These are phyloP conservation scores for Leguminivora glycinivorella DNA, from an alignment of 1,140 invertebrate species.

Conservation along the genomic window DNA sequence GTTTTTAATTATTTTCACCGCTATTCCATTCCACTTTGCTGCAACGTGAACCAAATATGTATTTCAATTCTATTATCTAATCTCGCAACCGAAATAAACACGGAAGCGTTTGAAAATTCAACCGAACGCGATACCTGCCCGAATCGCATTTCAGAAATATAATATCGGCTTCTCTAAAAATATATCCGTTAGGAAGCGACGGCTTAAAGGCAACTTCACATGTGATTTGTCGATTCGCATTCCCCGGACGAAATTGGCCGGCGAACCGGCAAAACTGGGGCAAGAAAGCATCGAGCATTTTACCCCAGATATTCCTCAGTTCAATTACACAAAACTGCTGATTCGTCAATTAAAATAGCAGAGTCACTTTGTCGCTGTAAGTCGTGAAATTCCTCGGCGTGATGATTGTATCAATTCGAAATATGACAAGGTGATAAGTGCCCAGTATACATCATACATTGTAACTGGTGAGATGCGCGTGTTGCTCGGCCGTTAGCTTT, in stretches of 20 bases:
- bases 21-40: background rate
- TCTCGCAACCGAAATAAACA: slow-evolving; percentile 3
- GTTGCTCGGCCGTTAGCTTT: background rate
- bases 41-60: background rate
- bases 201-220: slow-evolving; percentile 58
- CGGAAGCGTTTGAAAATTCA: slow-evolving; percentile 38
- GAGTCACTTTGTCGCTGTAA: slow-evolving; percentile 1
- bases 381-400: background rate
- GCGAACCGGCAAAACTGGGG: slow-evolving; percentile 69
- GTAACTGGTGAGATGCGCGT: slow-evolving; percentile 15
- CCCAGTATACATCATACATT: background rate
- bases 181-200: slow-evolving; percentile 52
- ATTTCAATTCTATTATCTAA: slow-evolving; percentile 10
- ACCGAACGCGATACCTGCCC: slow-evolving; percentile 34
- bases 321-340: slow-evolving; percentile 30
- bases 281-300: slow-evolving; percentile 62
- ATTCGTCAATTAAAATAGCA: slow-evolving; percentile 20
- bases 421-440: background rate
- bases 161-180: slow-evolving; percentile 58
- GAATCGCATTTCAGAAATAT: slow-evolving; percentile 49
- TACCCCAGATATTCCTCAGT: slow-evolving; percentile 44
- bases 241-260: slow-evolving; percentile 63
- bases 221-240: slow-evolving; percentile 53
- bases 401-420: background rate
- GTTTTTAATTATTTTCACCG: background rate